Evolutionary conservation across 1,140 invertebrate species (phyloP).

Genomic region (Apis laboriosa): DNA sequence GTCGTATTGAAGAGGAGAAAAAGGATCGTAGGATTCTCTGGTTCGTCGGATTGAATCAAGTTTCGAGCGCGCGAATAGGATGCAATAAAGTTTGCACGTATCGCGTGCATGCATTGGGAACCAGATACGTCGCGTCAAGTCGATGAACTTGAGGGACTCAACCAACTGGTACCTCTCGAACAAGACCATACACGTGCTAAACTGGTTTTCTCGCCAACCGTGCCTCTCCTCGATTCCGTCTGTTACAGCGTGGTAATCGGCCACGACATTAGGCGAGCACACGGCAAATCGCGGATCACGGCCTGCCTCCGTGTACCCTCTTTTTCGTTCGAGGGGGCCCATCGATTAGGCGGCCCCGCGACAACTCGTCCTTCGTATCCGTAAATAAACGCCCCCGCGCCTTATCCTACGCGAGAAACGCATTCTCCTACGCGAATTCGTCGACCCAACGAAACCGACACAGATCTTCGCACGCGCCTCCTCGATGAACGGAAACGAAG

Average conservation of each 20-base stretch:
- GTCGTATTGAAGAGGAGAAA: not conserved
- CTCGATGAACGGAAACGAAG: no score
- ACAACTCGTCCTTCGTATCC: constrained; percentile 43
- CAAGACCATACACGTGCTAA: constrained; percentile 57
- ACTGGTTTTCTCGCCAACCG: constrained; percentile 55
- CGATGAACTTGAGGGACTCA: constrained; percentile 51
- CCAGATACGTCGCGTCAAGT: constrained; percentile 49
- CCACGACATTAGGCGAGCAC: constrained; percentile 54
- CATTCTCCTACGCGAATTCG: not conserved
- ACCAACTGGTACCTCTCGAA: constrained; percentile 41
- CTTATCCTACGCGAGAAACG: not conserved
- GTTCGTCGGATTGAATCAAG: constrained; percentile 16
- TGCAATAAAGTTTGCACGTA: constrained; percentile 20
- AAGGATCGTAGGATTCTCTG: not conserved
- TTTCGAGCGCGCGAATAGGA: not conserved
- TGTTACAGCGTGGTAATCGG: constrained; percentile 58
- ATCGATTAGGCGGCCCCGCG: constrained; percentile 55
- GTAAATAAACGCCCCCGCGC: constrained; percentile 55
- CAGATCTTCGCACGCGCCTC: no score
- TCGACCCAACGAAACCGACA: no score
- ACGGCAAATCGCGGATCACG: constrained; percentile 55
- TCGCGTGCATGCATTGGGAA: constrained; percentile 30
- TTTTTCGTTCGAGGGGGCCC: constrained; percentile 29
- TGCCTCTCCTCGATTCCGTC: constrained; percentile 58
- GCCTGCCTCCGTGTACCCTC: constrained; percentile 33